These are phyloP conservation scores for Drosophila merina DNA, from an alignment of 2,888 invertebrate species.

Conservation along the genomic window DNA sequence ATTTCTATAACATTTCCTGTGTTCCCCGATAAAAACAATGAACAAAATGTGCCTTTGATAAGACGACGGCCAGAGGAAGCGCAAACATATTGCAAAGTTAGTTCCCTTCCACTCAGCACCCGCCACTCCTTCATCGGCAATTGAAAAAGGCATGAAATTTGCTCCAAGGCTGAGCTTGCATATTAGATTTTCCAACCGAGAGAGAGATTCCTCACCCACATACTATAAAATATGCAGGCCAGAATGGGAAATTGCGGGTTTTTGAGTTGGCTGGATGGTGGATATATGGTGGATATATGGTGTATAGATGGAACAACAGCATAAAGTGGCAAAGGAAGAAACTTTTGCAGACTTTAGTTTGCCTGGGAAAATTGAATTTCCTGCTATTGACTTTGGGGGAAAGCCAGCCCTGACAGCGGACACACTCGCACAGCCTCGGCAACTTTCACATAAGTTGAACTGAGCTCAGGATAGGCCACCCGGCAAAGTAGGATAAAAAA, in stretches of 20 bases:
- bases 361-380: conserved; percentile 62
- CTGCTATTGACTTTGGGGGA: conserved; percentile 51
- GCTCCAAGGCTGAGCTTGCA: conserved; percentile 23
- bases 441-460: conserved; percentile 36
- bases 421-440: background rate
- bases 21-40: conserved; percentile 48
- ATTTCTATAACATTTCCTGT: conserved; percentile 59
- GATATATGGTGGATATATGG: background rate
- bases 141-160: conserved; percentile 17
- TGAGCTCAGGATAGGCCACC: conserved; percentile 11
- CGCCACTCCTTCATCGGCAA: background rate
- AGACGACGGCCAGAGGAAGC: conserved; percentile 19
- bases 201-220: conserved; percentile 40
- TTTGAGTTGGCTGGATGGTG: background rate
- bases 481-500: conserved; percentile 11
- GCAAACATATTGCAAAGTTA: conserved; percentile 11
- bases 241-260: conserved; percentile 9
- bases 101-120: background rate
- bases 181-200: conserved; percentile 30
- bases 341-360: conserved; percentile 49
- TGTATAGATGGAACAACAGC: conserved; percentile 9
- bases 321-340: conserved; percentile 10
- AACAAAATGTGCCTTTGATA: conserved; percentile 38
- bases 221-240: conserved; percentile 49
- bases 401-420: conserved; percentile 27